Percentiles rank a stretch among this genome's conserved stretches.
These are phyloP conservation scores for Smithornis capensis DNA, from an alignment of 2,113 vertebrate genomes.

Conservation along the genomic window DNA sequence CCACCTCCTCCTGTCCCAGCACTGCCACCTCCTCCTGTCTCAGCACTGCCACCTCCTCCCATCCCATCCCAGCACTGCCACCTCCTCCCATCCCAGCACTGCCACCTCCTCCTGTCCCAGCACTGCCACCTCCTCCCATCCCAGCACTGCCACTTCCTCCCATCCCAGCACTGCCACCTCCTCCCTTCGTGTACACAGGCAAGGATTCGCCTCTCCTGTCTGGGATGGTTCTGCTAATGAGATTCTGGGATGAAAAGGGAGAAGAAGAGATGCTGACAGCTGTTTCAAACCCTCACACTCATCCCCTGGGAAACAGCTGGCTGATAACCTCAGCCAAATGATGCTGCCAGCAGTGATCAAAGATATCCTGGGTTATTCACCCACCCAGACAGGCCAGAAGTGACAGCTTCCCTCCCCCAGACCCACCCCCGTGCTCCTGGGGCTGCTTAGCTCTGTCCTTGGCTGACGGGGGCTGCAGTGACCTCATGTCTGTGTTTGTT, in stretches of 20 bases:
- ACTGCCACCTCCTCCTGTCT: background rate
- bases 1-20: background rate
- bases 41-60: background rate
- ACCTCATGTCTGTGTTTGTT: background rate
- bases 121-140: background rate
- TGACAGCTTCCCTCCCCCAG: background rate
- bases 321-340: background rate
- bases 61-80: background rate
- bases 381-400: background rate
- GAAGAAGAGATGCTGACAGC: background rate
- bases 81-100: background rate
- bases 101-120: background rate
- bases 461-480: background rate
- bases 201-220: rapidly evolving
- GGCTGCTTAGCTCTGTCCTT: background rate
- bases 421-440: background rate
- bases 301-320: background rate
- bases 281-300: background rate
- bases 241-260: background rate
- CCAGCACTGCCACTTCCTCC: too few species aligned
- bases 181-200: rapidly evolving
- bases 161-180: background rate
- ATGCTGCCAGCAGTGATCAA: background rate
- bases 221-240: background rate
- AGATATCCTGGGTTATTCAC: background rate